Evolutionary conservation across 2,797 vertebrate genomes (phyloP).

Genomic region (Triplophysa bombifrons): DNA sequence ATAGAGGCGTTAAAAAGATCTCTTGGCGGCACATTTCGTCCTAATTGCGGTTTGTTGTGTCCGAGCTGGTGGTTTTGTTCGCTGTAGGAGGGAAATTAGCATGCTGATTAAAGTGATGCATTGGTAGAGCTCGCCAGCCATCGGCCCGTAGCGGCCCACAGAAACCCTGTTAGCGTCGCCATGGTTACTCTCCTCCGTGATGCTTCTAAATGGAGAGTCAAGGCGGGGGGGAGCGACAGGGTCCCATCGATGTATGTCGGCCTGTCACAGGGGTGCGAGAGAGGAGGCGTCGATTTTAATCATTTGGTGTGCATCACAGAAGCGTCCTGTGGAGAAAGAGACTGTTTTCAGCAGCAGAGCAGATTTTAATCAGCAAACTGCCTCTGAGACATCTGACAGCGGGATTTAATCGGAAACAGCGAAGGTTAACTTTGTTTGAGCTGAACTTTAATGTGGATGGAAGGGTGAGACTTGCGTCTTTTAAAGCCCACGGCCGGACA

Average conservation of each 20-base stretch:
- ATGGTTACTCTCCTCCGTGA: conserved; percentile 43
- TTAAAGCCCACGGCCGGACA: not conserved
- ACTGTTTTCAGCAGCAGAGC: not conserved
- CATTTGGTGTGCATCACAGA: not conserved
- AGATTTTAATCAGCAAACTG: conserved; percentile 30
- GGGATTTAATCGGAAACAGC: conserved; percentile 31
- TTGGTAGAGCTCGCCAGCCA: conserved; percentile 19
- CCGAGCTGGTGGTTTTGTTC: conserved; percentile 36
- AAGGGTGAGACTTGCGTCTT: not conserved
- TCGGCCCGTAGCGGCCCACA: conserved; percentile 4
- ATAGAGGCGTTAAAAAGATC: not conserved
- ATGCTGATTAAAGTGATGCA: conserved; percentile 53
- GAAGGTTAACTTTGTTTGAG: conserved; percentile 6
- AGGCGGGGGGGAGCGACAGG: not conserved
- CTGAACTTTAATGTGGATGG: not conserved
- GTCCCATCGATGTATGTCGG: conserved; percentile 5
- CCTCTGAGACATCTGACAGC: not conserved
- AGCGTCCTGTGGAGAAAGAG: not conserved
- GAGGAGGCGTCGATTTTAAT: conserved; percentile 29
- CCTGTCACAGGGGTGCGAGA: conserved; percentile 10
- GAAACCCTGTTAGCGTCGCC: conserved; percentile 29
- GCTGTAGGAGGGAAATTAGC: conserved; percentile 51
- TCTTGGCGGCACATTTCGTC: conserved; percentile 1
- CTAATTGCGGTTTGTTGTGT: conserved; percentile 46
- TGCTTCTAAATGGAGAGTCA: conserved; percentile 23